Base-by-base conservation (phyloP, 2,113 vertebrate genomes). In the Pelmatolapia mariae region DNA sequence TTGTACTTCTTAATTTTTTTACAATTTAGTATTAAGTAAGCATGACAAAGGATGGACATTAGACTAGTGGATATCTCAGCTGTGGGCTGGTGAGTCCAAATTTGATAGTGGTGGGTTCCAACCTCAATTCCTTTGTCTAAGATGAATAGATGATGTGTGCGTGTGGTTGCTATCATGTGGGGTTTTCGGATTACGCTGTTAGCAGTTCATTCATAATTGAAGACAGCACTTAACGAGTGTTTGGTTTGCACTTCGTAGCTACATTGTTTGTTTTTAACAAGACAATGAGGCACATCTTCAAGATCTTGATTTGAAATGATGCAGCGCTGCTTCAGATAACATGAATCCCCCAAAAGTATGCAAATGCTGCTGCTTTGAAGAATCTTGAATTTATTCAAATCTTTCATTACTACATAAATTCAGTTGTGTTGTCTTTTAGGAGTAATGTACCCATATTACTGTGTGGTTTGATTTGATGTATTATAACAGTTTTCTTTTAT, bases 371-470 rank as follows among this genome's bases (percentile, higher is more conserved):
- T 19, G 16, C 43, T 12, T 50, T 1, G 16, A 76, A 50, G 4
- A 50, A 47, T 29, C 40, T 50, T 78, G 29, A 31, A 31, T 78
- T 31, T 13, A 8, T 52, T 52, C 11, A 45, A 26, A 43, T 73
- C 45, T 31, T 33, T 78, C 3, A 47, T 31, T 19, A 50, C 10
- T 52, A 78, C 45, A 19, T n/a, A 31, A n/a, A 1, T 50, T 78
- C 0, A 50, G 16, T 8, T 18, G 16, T 19, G 43, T 78, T 31
- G 7, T 50, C 0, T 31, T 66, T 0, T 29, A 47, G 40, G 0
- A 76, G 6, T 47, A 36, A 36, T 36, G 10, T 5, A 18, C 9
- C 3, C 40, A 76, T 29, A 11, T 66, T 66, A 1, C 18, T 73
- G 68, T 31, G 57, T 45, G 24, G 6, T 76, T 0, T 76, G 40